Evolutionary conservation across 2,888 invertebrate genomes (phyloP), one percentile per base, ranked within the genome.

Genomic region (Lacanobia wlatinum): DNA sequence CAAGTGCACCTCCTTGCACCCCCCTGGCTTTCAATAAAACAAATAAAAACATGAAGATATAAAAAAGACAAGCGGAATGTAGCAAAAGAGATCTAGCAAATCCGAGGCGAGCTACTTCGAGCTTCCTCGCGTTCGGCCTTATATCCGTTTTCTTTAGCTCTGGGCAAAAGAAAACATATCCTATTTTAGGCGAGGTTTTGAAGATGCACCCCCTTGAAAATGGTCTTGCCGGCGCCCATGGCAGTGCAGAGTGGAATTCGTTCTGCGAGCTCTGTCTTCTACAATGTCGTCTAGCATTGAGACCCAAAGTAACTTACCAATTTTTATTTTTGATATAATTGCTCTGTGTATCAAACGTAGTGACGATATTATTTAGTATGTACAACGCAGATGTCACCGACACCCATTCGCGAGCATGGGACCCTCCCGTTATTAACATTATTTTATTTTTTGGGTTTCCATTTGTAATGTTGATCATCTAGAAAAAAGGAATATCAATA

Each of bases 331-430:
- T 97, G 87, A 98, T 97, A 40, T 96, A 96, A 16, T 94, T 91
- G 0, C 97, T 96, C 80, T 96, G 96, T 16, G 93, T 92, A 75
- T 98, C 97, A 90, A 97, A 97, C 84, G 97, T 97, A 77, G 97
- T 97, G 2, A 97, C 96, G 52, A 98, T 92, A 82, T 97, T 96
- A 87, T 98, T 97, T 67, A 98, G 96, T 58, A 98, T 94, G 88
- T 97, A 98, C 6, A 98, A 97, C 0, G 97, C 97, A 0, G 97
- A 96, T 0, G 98, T 97, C 0, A 98, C 97, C 1, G 97, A 97
- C 73, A 98, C 97, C 98, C 98, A 99, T 96, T 99, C 99, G 61
- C 98, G 96, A 1, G 98, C 98, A 88, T 98, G 98, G 84, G 98
- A 97, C n/a, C 98, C 98, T n/a, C 97, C 97, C 84, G 97, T 97